Evolutionary conservation across 2,113 vertebrate genomes (phyloP), one percentile per base, ranked within the genome.

Genomic region (Bubalus kerabau): DNA sequence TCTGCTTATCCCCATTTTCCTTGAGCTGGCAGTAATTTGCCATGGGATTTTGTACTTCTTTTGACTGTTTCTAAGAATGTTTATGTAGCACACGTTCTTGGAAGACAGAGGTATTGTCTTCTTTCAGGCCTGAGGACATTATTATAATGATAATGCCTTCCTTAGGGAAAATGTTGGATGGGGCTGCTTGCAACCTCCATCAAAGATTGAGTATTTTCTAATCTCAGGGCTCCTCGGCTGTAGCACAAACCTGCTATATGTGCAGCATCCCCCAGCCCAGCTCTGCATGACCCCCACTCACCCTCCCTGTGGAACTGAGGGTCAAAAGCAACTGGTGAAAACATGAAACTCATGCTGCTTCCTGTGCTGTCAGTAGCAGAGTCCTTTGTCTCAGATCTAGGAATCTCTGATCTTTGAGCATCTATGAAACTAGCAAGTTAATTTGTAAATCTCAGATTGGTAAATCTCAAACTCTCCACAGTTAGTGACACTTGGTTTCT

Each of bases 231-330:
- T 81, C 40, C 11, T 94, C 5, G 14, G 12, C 32, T 97, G 4
- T 81, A 50, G 23, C 16, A 56, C 30, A 95, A 80, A 93, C 2
- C 5, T 90, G 14, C 26, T 15, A 1, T 67, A 32, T 36, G 52
- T 26, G 6, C 2, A 59, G 21, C 19, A 30, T 32, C 5, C 3
- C 40, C 8, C 6, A 11, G 32, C 17, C 36, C 11, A 81, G 24
- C 30, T 87, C 19, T 9, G 2, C 16, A 3, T 32, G 24, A 30
- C 32, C 3, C 0, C 21, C 7, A 15, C 21, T 21, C 1, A 1
- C 3, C 43, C 19, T n/a, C 0, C 16, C 36, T 2, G 1, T n/a
- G 52, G 30, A 19, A 26, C 5, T 84, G 13, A 86, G 24, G 13
- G 8, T 24, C 21, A 62, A 50, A 26, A 36, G 23, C 9, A 91